A percentile compares a stretch with the other conserved stretches of the same genome.
phyloP scores from a whole-genome alignment of 2,888 invertebrate genomes.

The Polylopha cassiicola region DNA sequence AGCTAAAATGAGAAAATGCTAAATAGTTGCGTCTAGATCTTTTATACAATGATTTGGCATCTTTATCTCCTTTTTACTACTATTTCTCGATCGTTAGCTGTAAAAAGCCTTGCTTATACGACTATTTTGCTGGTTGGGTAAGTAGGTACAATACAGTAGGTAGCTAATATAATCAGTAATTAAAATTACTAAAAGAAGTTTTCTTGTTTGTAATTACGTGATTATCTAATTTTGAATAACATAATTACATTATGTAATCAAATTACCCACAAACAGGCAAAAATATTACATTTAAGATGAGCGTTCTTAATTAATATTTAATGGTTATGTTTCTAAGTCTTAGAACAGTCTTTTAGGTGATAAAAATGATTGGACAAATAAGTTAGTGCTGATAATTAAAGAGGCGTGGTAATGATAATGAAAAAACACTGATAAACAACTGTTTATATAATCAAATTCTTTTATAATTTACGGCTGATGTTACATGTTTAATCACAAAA shows the following conservation, averaged over 20 bases:
- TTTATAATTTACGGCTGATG: slow-evolving; percentile 12
- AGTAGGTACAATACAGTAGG: background rate
- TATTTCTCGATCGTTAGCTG: no score
- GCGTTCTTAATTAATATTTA: no score
- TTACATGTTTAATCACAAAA: slow-evolving; percentile 8
- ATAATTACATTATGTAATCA: slow-evolving; percentile 11
- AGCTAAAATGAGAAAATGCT: no score
- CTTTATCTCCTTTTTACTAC: no score
- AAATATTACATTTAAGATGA: no score
- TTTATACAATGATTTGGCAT: no score
- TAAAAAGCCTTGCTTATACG: no score
- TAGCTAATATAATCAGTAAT: background rate
- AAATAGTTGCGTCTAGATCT: no score
- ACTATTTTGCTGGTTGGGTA: background rate
- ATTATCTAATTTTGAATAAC: slow-evolving; percentile 2
- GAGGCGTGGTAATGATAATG: slow-evolving; percentile 10
- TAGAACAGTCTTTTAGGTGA: background rate
- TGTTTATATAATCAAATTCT: background rate
- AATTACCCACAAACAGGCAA: background rate
- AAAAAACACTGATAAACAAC: background rate
- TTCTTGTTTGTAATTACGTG: slow-evolving; percentile 9
- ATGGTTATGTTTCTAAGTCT: no score
- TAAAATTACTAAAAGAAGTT: slow-evolving; percentile 8
- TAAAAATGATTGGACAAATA: slow-evolving; percentile 9
- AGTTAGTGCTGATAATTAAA: slow-evolving; percentile 4